Conservation (phyloP, 2,888 invertebrate genomes). For the Drosophila infuscata region DNA sequence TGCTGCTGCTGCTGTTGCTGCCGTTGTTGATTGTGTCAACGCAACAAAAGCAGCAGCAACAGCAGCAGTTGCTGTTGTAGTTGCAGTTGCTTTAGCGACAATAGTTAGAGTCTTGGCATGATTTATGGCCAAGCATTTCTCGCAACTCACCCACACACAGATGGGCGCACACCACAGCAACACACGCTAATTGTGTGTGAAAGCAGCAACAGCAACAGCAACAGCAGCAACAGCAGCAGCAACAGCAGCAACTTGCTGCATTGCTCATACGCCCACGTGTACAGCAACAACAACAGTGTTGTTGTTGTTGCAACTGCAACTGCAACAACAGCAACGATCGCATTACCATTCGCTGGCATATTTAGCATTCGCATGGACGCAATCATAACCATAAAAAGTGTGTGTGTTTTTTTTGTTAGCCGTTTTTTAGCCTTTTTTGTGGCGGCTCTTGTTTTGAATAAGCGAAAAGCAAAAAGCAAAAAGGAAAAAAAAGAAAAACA, state of each 20-base stretch:
- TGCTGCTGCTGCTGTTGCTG: constrained; percentile 26
- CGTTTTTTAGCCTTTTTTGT: constrained; percentile 11
- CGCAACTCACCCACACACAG: constrained; percentile 57
- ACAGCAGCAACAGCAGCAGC: background rate
- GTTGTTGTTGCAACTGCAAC: too few relatives aligned
- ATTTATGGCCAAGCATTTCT: constrained; percentile 72
- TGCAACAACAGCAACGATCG: constrained; percentile 34
- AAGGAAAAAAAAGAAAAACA: background rate
- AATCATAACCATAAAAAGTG: constrained; percentile 78
- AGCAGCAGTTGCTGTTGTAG: background rate
- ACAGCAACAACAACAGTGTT: constrained; percentile 13
- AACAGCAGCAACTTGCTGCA: constrained; percentile 50
- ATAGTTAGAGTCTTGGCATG: constrained; percentile 70
- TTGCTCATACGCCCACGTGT: constrained; percentile 75
- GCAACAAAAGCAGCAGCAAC: constrained; percentile 27
- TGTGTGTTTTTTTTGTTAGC: constrained; percentile 9
- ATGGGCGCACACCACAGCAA: constrained; percentile 39
- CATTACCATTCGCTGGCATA: constrained; percentile 78
- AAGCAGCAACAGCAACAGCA: constrained; percentile 56
- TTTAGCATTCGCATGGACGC: constrained; percentile 77
- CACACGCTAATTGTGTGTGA: constrained; percentile 73
- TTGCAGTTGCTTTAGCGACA: constrained; percentile 36
- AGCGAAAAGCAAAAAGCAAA: constrained; percentile 29
- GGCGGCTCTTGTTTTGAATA: constrained; percentile 52
- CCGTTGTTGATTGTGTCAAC: constrained; percentile 52